A percentile compares a stretch with the other conserved stretches of the same genome.
Conservation (phyloP, 35 echinoderm and acorn worm species). For the Amphiura filiformis region DNA sequence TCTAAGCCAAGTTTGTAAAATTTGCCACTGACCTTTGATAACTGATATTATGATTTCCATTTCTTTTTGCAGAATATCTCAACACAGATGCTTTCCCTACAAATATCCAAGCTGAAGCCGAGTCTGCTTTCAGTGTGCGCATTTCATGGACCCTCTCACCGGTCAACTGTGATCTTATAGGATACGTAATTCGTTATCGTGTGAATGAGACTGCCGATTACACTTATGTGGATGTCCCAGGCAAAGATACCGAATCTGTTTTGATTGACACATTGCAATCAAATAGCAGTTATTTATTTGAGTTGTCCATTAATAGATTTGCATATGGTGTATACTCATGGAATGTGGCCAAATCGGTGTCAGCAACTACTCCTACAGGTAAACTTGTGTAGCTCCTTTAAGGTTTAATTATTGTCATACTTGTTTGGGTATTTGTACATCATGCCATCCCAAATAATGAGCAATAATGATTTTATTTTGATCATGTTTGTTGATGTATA, state of each 20-base stretch:
- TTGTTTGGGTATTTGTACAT: too few species aligned
- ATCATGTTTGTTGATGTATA: too few species aligned
- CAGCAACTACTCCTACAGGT: constrained; percentile 23
- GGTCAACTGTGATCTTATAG: background rate
- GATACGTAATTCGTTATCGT: constrained; percentile 66
- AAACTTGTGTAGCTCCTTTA: too few species aligned
- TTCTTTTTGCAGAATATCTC: background rate
- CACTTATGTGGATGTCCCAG: constrained; percentile 38
- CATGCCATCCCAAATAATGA: background rate
- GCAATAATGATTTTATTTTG: background rate
- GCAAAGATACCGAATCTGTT: constrained; percentile 27
- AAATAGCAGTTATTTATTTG: constrained; percentile 65
- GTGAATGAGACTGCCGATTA: constrained; percentile 14
- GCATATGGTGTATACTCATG: constrained; percentile 66
- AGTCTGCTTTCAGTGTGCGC: background rate
- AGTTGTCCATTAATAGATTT: constrained; percentile 57
- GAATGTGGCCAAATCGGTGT: constrained; percentile 61
- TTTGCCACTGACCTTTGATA: too few species aligned
- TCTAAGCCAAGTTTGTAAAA: background rate
- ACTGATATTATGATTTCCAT: too few species aligned
- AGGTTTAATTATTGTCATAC: too few species aligned
- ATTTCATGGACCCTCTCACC: background rate
- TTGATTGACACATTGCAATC: constrained; percentile 24
- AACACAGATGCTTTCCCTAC: constrained; percentile 14
- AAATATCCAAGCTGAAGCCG: background rate